Evolutionary conservation across 2,888 invertebrate genomes (phyloP).

Genomic region (Coleophora flavipennella): DNA sequence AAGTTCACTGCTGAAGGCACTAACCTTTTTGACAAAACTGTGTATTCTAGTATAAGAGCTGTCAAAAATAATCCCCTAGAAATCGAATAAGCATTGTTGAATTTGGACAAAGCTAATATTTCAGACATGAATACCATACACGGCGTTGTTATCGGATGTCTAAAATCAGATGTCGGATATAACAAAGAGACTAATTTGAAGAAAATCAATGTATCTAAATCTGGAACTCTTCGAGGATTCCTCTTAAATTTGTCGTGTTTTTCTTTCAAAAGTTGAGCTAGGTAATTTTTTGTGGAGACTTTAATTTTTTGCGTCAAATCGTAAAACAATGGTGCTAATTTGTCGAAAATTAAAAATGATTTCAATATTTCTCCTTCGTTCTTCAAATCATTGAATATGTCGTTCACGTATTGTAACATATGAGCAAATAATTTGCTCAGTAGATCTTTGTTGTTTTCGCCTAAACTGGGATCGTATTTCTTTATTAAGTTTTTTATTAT

Average conservation of each 20-base stretch:
- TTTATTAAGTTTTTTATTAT: slow-evolving; percentile 88
- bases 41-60: slow-evolving; percentile 84
- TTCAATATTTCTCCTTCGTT: slow-evolving; percentile 52
- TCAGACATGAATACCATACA: slow-evolving; percentile 86
- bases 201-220: slow-evolving; percentile 80
- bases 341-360: slow-evolving; percentile 74
- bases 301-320: slow-evolving; percentile 82
- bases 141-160: slow-evolving; percentile 93
- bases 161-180: slow-evolving; percentile 92
- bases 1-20: slow-evolving; percentile 87
- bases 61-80: slow-evolving; percentile 84
- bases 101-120: slow-evolving; percentile 77
- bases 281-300: slow-evolving; percentile 75
- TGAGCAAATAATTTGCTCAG: slow-evolving; percentile 82
- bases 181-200: slow-evolving; percentile 86
- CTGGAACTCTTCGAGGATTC: slow-evolving; percentile 74
- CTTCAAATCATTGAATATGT: slow-evolving; percentile 63
- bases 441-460: slow-evolving; percentile 83
- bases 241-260: slow-evolving; percentile 78
- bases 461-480: slow-evolving; percentile 87
- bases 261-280: slow-evolving; percentile 80
- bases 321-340: slow-evolving; percentile 71
- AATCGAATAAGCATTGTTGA: slow-evolving; percentile 77
- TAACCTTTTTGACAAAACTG: slow-evolving; percentile 83
- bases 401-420: slow-evolving; percentile 83